A percentile compares a stretch with the other conserved stretches of the same genome.
These are phyloP conservation scores for Linurgus olivaceus DNA, from an alignment of 2,797 vertebrate genomes.

Conservation along the genomic window DNA sequence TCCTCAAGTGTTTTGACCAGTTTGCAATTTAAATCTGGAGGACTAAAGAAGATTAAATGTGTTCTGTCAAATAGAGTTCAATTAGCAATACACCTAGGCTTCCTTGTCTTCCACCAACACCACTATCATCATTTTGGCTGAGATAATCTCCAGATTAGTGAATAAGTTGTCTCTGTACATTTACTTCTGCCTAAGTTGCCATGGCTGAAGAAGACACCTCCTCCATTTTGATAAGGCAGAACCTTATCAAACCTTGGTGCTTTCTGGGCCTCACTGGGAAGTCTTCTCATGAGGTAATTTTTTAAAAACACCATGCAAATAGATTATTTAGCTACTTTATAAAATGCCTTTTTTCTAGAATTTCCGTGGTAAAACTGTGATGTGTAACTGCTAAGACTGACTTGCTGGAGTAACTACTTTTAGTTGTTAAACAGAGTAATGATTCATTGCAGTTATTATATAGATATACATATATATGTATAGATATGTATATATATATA, in stretches of 20 bases:
- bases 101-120: background rate
- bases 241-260: background rate
- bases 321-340: background rate
- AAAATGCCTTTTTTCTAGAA: background rate
- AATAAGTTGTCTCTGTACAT: background rate
- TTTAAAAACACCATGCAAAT: background rate
- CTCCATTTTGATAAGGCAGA: background rate
- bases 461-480: no score
- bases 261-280: background rate
- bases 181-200: background rate
- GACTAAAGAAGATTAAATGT: background rate
- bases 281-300: background rate
- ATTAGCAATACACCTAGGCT: background rate
- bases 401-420: background rate
- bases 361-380: background rate
- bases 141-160: background rate
- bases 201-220: background rate
- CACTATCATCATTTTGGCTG: background rate
- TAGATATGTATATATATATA: no score
- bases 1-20: background rate
- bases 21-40: background rate
- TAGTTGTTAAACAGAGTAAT: background rate
- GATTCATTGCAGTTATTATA: background rate
- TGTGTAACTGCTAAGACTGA: background rate
- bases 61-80: background rate